Percentiles rank a stretch among this genome's conserved stretches.
These are phyloP conservation scores for Hucho hucho DNA, from an alignment of 2,113 vertebrate genomes.

Conservation along the genomic window DNA sequence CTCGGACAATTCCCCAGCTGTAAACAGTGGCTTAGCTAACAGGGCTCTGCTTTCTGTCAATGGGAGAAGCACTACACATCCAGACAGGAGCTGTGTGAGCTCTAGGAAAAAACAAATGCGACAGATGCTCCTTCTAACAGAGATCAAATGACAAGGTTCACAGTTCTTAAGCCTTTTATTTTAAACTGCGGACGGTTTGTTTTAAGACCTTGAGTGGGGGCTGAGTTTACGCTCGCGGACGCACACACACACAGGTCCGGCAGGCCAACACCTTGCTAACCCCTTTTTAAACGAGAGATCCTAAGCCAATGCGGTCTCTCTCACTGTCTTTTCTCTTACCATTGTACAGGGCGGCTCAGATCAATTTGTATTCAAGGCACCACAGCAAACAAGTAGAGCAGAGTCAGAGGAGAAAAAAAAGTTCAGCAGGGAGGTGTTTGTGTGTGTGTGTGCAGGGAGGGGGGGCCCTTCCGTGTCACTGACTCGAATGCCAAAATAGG, in stretches of 20 bases:
- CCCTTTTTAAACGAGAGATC: too few relatives aligned
- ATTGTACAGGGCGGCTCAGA: background rate
- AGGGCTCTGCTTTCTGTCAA: background rate
- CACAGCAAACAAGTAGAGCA: conserved; percentile 3
- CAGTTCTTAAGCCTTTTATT: too few relatives aligned
- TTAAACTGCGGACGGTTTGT: background rate
- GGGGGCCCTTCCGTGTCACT: background rate
- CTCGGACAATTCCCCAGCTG: too few relatives aligned
- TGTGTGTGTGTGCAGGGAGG: background rate
- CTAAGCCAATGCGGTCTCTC: background rate
- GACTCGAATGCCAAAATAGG: conserved; percentile 1
- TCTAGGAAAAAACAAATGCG: too few relatives aligned
- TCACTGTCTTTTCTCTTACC: background rate
- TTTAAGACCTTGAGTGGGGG: background rate
- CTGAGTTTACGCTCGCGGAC: background rate
- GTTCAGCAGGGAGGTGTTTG: background rate
- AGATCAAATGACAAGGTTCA: too few relatives aligned
- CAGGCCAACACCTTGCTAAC: background rate
- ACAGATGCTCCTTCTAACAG: too few relatives aligned
- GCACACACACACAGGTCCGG: background rate
- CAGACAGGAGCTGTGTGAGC: background rate
- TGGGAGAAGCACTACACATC: background rate
- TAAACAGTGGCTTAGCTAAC: too few relatives aligned
- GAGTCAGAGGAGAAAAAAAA: background rate
- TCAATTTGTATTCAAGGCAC: conserved; percentile 52